Evolutionary conservation across 2,113 vertebrate genomes (phyloP), one percentile per base, ranked within the genome.

Genomic region (Onychorhynchus coronatus): DNA sequence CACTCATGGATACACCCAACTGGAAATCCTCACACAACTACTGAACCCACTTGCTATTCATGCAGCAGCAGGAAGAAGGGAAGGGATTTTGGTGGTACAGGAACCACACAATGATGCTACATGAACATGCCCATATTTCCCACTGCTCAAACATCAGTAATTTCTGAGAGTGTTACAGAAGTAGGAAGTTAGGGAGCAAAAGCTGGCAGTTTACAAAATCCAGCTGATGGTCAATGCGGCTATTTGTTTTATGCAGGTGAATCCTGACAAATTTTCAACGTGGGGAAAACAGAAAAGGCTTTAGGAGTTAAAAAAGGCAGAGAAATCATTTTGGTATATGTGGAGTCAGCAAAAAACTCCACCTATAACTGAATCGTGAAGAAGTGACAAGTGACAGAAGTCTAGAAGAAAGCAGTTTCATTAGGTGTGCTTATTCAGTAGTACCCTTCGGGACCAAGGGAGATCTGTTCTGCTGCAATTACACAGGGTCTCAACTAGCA

Each of bases 311-410:
- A 67, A 68, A 75, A 33, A 53, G 17, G 33, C 15, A 59, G 13
- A 81, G 9, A 74, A 74, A 42, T 67, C 2, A 21, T 58, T 89
- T 39, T 6, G 5, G 7, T 50, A n/a, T 20, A 5, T 1, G 0
- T 20, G 3, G 31, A 70, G 18, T 53, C 59, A 63, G 56, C 56
- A 71, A 74, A 88, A 73, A 35, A 6, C 15, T 35, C 42, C 8
- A 5, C 15, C 46, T 49, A 3, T 19, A 84, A 67, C 8, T 0
- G 13, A 73, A n/a, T n/a, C n/a, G n/a, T n/a, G n/a, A n/a, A n/a
- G n/a, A n/a, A 42, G 7, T 89, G 76, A 71, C 41, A 19, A 52
- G 47, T 7, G 23, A n/a, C 53, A 14, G 12, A 28, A 71, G 53
- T 18, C 35, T 49, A 39, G 58, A 65, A 61, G 53, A 71, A 87